Evolutionary conservation across 2,113 vertebrate species (phyloP).

Genomic region (Steatornis caripensis): DNA sequence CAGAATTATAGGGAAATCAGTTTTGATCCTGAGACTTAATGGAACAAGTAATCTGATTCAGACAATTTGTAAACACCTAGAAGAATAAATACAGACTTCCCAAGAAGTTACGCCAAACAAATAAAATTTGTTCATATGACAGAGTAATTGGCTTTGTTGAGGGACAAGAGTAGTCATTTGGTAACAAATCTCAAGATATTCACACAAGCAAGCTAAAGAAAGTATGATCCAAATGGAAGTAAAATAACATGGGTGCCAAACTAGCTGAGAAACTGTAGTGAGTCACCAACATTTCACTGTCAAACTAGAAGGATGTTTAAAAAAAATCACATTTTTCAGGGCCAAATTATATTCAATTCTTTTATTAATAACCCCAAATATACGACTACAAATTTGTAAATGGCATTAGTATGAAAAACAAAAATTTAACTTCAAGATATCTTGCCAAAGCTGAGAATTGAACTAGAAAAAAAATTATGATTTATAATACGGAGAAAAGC

Average conservation of each 20-base stretch:
- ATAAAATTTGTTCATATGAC: not conserved
- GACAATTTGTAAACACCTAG: not conserved
- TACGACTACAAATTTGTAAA: not conserved
- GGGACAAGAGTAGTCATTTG: not conserved
- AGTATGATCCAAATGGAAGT: not conserved
- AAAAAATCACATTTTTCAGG: not conserved
- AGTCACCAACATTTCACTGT: not conserved
- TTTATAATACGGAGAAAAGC: not conserved
- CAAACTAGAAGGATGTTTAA: not conserved
- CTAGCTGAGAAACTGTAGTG: not conserved
- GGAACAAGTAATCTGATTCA: not conserved
- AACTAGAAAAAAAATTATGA: not conserved
- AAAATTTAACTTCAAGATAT: not conserved
- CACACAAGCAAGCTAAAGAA: not conserved
- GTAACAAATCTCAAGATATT: not conserved
- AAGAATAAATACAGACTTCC: not conserved
- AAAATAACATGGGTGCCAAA: not conserved
- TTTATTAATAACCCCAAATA: not conserved
- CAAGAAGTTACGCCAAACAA: not conserved
- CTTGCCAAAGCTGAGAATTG: not conserved
- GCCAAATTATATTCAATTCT: not conserved
- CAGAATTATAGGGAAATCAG: not conserved
- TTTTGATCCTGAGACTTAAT: not conserved
- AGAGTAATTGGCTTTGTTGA: not conserved
- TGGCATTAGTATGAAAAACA: not conserved